phyloP scores from a whole-genome alignment of 2,888 invertebrate species.

The Chrysomela aeneicollis region DNA sequence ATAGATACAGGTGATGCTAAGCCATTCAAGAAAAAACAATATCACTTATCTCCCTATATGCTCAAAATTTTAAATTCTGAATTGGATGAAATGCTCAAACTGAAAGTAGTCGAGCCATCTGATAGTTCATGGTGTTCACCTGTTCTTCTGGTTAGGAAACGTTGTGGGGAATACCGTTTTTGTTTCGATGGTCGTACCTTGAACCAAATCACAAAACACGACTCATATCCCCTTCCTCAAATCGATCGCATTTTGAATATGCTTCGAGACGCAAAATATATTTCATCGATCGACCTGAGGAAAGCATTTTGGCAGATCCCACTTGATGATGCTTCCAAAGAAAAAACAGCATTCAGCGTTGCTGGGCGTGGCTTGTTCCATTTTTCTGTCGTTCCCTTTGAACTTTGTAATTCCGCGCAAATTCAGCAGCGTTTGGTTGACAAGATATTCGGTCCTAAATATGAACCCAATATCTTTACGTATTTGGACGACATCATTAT shows the following conservation, averaged over 20 bases:
- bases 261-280: constrained; percentile 19
- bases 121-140: constrained; percentile 48
- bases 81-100: no score
- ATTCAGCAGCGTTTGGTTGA: constrained; percentile 23
- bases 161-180: constrained; percentile 1
- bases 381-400: constrained; percentile 42
- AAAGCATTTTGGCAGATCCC: no score
- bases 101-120: no score
- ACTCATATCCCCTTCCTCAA: constrained; percentile 29
- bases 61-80: constrained; percentile 25
- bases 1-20: constrained; percentile 36
- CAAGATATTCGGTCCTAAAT: constrained; percentile 36
- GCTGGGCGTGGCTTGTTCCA: constrained; percentile 35
- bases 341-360: constrained; percentile 48
- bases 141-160: constrained; percentile 37
- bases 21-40: constrained; percentile 29
- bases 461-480: no score
- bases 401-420: constrained; percentile 40
- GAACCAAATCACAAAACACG: constrained; percentile 17
- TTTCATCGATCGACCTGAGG: constrained; percentile 36
- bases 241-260: constrained; percentile 30
- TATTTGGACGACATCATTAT: no score
- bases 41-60: constrained; percentile 25
- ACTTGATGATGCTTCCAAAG: constrained; percentile 20
- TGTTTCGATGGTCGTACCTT: constrained; percentile 24